Conservation (phyloP, 2,797 vertebrate genomes). For the Poeciliopsis turneri region DNA sequence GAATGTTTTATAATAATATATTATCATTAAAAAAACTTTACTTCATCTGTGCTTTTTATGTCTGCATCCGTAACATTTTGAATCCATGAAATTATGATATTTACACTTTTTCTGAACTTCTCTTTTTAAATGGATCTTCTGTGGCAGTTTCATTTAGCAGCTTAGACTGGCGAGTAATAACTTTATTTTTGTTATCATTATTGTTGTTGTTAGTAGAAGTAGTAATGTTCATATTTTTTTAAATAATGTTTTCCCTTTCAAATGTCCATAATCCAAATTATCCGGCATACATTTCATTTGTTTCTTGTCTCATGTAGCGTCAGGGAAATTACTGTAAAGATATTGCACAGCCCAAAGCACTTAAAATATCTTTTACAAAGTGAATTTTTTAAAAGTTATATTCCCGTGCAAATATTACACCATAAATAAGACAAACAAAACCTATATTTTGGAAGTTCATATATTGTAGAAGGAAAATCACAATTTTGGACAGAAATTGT, state of each 20-base stretch:
- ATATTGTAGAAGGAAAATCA: neutral
- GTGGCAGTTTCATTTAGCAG: neutral
- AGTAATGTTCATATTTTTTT: neutral
- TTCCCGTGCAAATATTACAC: neutral
- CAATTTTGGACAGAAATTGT: neutral
- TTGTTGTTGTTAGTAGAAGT: neutral
- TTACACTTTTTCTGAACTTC: neutral
- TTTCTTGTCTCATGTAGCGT: neutral
- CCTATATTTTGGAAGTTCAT: neutral
- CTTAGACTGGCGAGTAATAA: neutral
- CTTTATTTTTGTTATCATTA: constrained; percentile 3
- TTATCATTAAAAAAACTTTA: neutral
- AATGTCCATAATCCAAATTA: neutral
- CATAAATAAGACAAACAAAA: neutral
- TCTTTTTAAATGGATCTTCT: neutral
- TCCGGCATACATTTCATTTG: neutral
- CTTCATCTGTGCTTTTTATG: neutral
- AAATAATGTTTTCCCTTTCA: neutral
- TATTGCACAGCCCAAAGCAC: neutral
- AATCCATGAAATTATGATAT: neutral
- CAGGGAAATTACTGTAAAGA: neutral
- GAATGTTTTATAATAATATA: neutral
- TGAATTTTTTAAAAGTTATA: neutral
- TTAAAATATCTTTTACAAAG: neutral
- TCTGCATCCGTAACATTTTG: neutral